Evolutionary conservation across 2,888 invertebrate species (phyloP).

Genomic region (Euproctis similis): DNA sequence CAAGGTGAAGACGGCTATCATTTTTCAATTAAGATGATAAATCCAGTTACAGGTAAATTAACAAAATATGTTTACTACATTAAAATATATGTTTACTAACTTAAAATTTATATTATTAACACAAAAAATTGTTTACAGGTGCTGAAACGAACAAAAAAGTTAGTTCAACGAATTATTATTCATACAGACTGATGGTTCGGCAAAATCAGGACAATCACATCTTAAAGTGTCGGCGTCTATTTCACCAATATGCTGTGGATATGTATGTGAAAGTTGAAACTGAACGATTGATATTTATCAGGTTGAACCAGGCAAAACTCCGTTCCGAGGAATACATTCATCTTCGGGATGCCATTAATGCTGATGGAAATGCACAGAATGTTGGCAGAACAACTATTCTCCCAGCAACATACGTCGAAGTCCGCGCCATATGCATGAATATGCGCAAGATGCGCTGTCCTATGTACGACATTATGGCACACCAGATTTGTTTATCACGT

Average conservation of each 20-base stretch:
- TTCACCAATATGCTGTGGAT: conserved; percentile 13
- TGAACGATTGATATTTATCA: conserved; percentile 16
- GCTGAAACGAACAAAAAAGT: conserved; percentile 11
- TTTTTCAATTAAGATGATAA: conserved; percentile 17
- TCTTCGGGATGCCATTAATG: conserved; percentile 20
- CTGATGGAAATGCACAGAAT: conserved; percentile 25
- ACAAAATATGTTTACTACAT: neutral
- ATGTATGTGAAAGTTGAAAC: conserved; percentile 15
- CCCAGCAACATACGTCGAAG: conserved; percentile 21
- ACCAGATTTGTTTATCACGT: conserved; percentile 25
- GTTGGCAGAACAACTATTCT: conserved; percentile 27
- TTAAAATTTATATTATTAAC: conserved; percentile 3
- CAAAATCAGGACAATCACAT: conserved; percentile 11
- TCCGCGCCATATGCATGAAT: conserved; percentile 22
- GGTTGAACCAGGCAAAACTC: conserved; percentile 8
- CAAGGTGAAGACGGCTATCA: conserved; percentile 22
- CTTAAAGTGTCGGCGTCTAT: conserved; percentile 13
- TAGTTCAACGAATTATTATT: conserved; percentile 4
- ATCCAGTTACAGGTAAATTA: conserved; percentile 13
- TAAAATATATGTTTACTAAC: conserved; percentile 13
- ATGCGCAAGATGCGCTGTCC: conserved; percentile 23
- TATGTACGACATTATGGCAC: conserved; percentile 2
- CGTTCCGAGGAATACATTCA: conserved; percentile 25
- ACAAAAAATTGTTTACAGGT: no score
- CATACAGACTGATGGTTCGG: conserved; percentile 17